Evolutionary conservation across 1,140 invertebrate genomes (phyloP), one percentile per base, ranked within the genome.

Genomic region (Notospermus geniculatus): DNA sequence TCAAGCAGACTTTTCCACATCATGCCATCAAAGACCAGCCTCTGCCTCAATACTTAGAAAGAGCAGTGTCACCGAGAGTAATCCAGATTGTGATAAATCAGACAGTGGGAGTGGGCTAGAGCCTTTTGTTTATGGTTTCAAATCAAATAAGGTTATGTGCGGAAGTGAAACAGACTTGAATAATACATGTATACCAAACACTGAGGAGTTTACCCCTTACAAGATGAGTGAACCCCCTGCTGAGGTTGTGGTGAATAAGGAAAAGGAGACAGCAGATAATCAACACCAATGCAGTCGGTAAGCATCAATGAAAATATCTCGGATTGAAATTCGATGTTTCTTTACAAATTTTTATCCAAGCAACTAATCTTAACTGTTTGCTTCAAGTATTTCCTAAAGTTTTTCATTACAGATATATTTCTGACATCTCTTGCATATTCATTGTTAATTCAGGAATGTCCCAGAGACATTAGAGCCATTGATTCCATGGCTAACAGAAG

Each of bases 91-190:
- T 55, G 19, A 30, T 25, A 64, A 62, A 36, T 50, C 29, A 28
- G 41, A 22, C 52, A 45, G 59, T n/a, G 41, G 56, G 32, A 45
- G 59, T n/a, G 41, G 56, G 32, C 43, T 72, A 28, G 63, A 69
- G 58, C 71, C 71, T 15, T 71, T 64, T 22, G 66, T 73, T 4
- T 73, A 62, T 67, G 70, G 70, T 7, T 57, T 71, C 30, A 55
- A 63, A 36, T 57, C 61, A 39, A 66, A 71, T 28, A 59, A 68
- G 32, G 66, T 70, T 32, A 54, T 73, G 27, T 71, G 58, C 67
- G 71, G 71, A 9, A 71, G 67, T 56, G 60, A 64, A 36, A 54
- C 66, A 22, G 62, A 69, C 59, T 11, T 53, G 54, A 36, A 19
- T 27, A n/a, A n/a, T n/a, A n/a, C n/a, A n/a, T 25, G 54, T 29